phyloP scores from a whole-genome alignment of 2,113 vertebrate species.

The Melanerpes aurifrons region DNA sequence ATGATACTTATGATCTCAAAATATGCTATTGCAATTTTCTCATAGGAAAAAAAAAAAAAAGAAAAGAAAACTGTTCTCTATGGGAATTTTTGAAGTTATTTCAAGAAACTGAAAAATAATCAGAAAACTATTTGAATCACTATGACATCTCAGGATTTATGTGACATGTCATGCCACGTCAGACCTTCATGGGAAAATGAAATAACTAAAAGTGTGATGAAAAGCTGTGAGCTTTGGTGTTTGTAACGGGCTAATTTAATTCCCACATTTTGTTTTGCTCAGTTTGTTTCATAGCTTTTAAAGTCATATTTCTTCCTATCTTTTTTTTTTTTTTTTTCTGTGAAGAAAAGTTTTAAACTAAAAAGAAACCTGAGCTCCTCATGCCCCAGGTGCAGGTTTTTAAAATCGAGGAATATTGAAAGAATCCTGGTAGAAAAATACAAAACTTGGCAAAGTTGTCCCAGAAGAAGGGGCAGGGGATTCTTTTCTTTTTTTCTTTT shows the following conservation, averaged over 20 bases:
- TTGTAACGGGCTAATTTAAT: neutral
- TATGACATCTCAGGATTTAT: neutral
- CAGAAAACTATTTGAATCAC: slow-evolving; percentile 5
- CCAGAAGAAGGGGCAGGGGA: neutral
- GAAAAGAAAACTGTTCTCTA: neutral
- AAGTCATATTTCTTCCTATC: neutral
- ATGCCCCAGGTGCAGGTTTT: neutral
- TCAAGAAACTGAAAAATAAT: slow-evolving; percentile 31
- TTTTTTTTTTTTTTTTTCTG: neutral
- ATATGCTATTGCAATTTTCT: neutral
- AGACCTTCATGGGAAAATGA: neutral
- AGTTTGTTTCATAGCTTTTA: neutral
- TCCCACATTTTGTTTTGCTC: neutral
- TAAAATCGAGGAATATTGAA: neutral
- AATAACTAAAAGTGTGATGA: neutral
- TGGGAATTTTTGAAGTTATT: slow-evolving; percentile 30
- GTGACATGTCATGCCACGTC: neutral
- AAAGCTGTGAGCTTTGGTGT: neutral
- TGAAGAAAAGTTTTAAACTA: neutral
- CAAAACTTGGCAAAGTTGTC: neutral
- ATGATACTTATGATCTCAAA: neutral
- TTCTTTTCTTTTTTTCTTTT: neutral
- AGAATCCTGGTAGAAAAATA: neutral
- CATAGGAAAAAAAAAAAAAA: neutral
- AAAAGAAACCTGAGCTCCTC: neutral